phyloP scores from a whole-genome alignment of 2,113 vertebrate genomes.

The Otis tarda region DNA sequence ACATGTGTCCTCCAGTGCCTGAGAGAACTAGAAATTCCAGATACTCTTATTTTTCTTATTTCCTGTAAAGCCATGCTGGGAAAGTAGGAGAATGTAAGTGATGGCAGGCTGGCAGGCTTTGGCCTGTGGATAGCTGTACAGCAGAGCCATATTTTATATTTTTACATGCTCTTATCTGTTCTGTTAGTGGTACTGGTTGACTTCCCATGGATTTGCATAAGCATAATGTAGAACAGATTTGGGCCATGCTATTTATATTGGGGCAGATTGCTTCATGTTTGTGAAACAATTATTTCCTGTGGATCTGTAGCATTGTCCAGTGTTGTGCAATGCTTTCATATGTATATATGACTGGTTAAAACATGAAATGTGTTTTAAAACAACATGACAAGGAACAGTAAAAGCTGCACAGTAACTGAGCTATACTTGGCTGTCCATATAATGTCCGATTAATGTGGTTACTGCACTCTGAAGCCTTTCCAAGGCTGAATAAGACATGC shows the following conservation, averaged over 20 bases:
- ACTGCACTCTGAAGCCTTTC: constrained; percentile 27
- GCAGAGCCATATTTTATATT: neutral
- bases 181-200: neutral
- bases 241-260: neutral
- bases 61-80: neutral
- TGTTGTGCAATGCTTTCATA: constrained; percentile 26
- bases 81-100: neutral
- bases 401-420: constrained; percentile 6
- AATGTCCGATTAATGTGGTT: constrained; percentile 25
- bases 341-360: constrained; percentile 34
- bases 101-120: neutral
- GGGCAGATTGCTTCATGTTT: constrained; percentile 36
- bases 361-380: constrained; percentile 27
- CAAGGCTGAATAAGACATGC: constrained; percentile 11
- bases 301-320: constrained; percentile 38
- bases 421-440: constrained; percentile 5
- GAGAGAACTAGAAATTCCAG: constrained; percentile 13
- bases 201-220: constrained; percentile 12
- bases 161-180: neutral
- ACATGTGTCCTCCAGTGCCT: neutral
- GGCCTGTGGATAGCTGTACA: neutral
- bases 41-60: neutral
- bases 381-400: constrained; percentile 4
- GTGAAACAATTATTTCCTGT: constrained; percentile 31
- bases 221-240: constrained; percentile 48